Evolutionary conservation across 2,888 invertebrate species (phyloP), one percentile per base, ranked within the genome.

Genomic region (Schizotus pectinicornis): DNA sequence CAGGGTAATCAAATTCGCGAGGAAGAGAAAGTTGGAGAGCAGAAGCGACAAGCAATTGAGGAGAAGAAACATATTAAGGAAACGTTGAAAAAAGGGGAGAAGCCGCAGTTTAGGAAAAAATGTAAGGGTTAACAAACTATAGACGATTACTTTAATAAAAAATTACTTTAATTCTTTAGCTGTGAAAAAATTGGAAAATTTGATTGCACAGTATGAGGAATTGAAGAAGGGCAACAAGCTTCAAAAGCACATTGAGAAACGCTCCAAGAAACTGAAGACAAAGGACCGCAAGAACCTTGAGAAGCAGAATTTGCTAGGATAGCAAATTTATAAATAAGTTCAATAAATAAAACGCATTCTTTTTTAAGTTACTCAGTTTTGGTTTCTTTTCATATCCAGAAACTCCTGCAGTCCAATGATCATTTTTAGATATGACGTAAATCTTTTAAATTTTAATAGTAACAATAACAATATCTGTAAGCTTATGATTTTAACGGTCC

Each of bases 151-250:
- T n/a, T n/a, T n/a, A n/a, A n/a, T n/a, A n/a, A n/a, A n/a, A n/a
- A n/a, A n/a, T n/a, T n/a, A n/a, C n/a, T n/a, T n/a, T n/a, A n/a
- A n/a, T n/a, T n/a, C 85, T 87, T 30, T 80, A 94, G 94, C 92
- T 76, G 93, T 94, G 72, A 85, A 85, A 68, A 87, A 88, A 56
- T 84, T 92, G 1, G 83, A 90, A 61, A 85, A 88, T 31, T 79
- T 95, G 39, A 89, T 94, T 1, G 85, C 88, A 33, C 89, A 94
- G 74, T 95, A 89, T 73, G 90, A 92, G 63, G 88, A 90, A 45
- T 76, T 95, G 42, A 94, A 94, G 77, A 85, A 88, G 47, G 81
- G 85, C 0, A 92, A 93, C 7, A 88, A 88, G 70, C 77, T 95
- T 1, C 88, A 89, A 64, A 88, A 93, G 65, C 94, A 95, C 73